These are phyloP conservation scores for Mastomys natalensis DNA, from an alignment of 2,113 vertebrate species.

Conservation along the genomic window DNA sequence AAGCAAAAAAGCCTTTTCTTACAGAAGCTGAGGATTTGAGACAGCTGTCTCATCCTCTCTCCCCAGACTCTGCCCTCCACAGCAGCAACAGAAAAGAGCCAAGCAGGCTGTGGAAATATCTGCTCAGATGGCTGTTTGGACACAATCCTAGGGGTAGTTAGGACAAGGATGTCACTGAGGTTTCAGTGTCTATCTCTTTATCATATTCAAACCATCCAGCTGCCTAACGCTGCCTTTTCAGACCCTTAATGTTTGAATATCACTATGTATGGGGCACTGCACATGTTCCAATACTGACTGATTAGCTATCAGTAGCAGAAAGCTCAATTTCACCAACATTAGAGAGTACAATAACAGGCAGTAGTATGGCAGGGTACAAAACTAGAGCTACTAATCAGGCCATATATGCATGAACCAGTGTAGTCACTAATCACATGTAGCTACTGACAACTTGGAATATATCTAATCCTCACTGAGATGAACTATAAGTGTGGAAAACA, in stretches of 20 bases:
- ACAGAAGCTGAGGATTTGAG: not conserved
- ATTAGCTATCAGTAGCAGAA: not conserved
- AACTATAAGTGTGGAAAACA: not conserved
- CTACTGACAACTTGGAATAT: not conserved
- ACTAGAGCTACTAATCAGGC: not conserved
- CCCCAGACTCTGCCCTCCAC: not conserved
- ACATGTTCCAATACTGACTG: not conserved
- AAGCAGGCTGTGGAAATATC: not conserved
- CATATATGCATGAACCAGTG: not conserved
- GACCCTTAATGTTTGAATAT: not conserved
- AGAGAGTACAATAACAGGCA: not conserved
- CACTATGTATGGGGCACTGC: not conserved
- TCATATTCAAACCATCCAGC: not conserved
- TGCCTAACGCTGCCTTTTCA: not conserved
- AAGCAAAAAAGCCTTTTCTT: not conserved
- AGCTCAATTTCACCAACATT: not conserved
- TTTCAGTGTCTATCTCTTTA: not conserved
- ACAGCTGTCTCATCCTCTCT: not conserved
- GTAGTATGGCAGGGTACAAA: not conserved
- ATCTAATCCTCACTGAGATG: not conserved
- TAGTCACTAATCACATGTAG: not conserved
- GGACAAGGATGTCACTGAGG: not conserved
- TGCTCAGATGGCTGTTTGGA: not conserved
- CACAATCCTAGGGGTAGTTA: not conserved
- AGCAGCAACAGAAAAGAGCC: not conserved